Evolutionary conservation across 1,140 invertebrate species (phyloP).

Genomic region (Portunus trituberculatus): DNA sequence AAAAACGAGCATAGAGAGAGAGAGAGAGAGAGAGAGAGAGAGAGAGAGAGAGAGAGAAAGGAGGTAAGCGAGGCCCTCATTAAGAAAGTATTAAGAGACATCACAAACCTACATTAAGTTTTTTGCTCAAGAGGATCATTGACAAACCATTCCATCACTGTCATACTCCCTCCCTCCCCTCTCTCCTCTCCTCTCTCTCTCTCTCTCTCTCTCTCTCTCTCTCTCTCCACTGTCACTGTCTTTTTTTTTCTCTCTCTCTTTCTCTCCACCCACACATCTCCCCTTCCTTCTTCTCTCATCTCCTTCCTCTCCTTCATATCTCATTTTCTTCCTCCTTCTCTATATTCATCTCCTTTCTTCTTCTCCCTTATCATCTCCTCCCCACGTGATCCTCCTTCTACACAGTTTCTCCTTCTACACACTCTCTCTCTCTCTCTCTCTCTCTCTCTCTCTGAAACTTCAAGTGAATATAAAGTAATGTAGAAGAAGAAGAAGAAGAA

Average conservation of each 20-base stretch:
- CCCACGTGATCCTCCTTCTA: background rate
- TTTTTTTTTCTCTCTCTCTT: background rate
- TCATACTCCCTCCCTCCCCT: constrained; percentile 1
- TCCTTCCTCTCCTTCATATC: background rate
- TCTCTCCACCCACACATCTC: background rate
- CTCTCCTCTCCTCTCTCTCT: background rate
- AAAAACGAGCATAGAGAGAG: constrained; percentile 26
- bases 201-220: background rate
- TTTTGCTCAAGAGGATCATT: constrained; percentile 45
- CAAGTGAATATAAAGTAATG: background rate
- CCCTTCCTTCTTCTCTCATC: background rate
- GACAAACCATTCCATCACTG: constrained; percentile 66
- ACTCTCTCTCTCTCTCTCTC: background rate
- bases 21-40: constrained; percentile 28
- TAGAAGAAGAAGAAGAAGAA: too few relatives aligned
- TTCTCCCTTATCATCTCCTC: background rate
- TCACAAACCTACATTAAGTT: constrained; percentile 66
- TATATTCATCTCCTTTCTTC: background rate
- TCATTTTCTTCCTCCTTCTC: background rate
- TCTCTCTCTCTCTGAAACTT: background rate
- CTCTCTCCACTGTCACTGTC: background rate
- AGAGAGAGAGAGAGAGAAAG: constrained; percentile 22
- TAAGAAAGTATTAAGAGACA: constrained; percentile 62
- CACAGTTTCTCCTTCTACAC: background rate
- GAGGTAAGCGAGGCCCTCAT: constrained; percentile 39